Percentiles rank a stretch among this genome's conserved stretches.
phyloP scores from a whole-genome alignment of 2,113 vertebrate species.

The Bubo bubo region DNA sequence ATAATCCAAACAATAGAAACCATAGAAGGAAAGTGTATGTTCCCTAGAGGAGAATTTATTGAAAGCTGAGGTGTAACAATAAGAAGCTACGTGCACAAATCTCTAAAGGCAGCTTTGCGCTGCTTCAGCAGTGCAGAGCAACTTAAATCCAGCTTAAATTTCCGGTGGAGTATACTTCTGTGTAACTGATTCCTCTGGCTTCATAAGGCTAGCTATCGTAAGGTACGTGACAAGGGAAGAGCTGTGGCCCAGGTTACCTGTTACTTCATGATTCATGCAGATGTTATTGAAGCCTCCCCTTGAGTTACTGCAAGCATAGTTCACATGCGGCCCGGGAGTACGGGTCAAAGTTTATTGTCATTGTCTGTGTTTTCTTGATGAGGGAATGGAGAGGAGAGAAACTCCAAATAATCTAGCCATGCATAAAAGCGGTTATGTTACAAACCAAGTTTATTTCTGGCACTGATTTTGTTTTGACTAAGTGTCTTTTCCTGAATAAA shows the following conservation, averaged over 20 bases:
- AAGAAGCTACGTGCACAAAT: constrained; percentile 1
- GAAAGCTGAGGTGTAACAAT: constrained; percentile 15
- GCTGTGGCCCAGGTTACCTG: background rate
- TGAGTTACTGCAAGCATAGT: background rate
- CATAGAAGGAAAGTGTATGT: background rate
- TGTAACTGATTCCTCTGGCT: background rate
- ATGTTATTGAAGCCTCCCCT: background rate
- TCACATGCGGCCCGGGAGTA: background rate
- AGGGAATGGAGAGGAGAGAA: background rate
- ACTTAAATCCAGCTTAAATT: constrained; percentile 49
- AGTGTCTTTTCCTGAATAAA: background rate
- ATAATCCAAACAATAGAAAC: background rate
- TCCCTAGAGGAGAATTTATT: constrained; percentile 14
- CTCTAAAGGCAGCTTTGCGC: constrained; percentile 29
- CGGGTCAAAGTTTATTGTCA: background rate
- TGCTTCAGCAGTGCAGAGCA: constrained; percentile 32
- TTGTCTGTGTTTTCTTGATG: background rate
- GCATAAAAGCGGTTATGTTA: background rate
- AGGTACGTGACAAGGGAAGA: background rate
- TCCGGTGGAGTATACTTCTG: background rate
- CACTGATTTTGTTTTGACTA: constrained; percentile 2
- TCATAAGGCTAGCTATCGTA: background rate
- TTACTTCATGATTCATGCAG: background rate
- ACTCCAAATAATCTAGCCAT: background rate
- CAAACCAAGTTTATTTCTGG: background rate